phyloP scores from a whole-genome alignment of 2,888 invertebrate genomes.

The Orchestes rusci region DNA sequence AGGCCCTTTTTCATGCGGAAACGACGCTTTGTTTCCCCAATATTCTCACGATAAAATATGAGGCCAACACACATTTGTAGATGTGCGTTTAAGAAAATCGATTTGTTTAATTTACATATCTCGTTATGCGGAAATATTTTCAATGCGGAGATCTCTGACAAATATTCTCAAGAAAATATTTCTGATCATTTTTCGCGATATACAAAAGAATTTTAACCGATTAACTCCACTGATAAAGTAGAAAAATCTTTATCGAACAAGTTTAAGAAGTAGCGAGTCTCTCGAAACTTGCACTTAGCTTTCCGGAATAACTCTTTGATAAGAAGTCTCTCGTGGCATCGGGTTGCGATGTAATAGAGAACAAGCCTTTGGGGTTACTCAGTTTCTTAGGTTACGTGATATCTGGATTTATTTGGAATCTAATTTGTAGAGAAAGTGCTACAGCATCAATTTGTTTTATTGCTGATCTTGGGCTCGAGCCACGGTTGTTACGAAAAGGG shows the following conservation, averaged over 20 bases:
- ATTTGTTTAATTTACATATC: constrained; percentile 6
- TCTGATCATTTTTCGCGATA: constrained; percentile 4
- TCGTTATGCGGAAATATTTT: constrained; percentile 8
- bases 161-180: too few relatives aligned
- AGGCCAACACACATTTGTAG: constrained; percentile 4
- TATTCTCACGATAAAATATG: constrained; percentile 10
- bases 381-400: constrained; percentile 16
- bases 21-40: constrained; percentile 6
- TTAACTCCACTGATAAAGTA: too few relatives aligned
- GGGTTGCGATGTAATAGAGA: constrained; percentile 13
- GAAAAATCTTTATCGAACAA: too few relatives aligned
- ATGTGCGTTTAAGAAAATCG: constrained; percentile 4
- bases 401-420: constrained; percentile 10
- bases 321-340: constrained; percentile 15
- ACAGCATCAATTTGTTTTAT: too few relatives aligned
- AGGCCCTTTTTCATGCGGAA: neutral
- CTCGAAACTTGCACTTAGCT: constrained; percentile 9
- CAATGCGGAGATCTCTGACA: constrained; percentile 7
- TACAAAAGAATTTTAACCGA: too few relatives aligned
- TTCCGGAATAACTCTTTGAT: constrained; percentile 16
- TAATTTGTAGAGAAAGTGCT: too few relatives aligned
- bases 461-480: too few relatives aligned
- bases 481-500: too few relatives aligned
- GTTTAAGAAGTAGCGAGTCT: constrained; percentile 2
- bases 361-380: constrained; percentile 14